These are phyloP conservation scores for Melospiza georgiana DNA, from an alignment of 2,113 vertebrate species.

Conservation along the genomic window DNA sequence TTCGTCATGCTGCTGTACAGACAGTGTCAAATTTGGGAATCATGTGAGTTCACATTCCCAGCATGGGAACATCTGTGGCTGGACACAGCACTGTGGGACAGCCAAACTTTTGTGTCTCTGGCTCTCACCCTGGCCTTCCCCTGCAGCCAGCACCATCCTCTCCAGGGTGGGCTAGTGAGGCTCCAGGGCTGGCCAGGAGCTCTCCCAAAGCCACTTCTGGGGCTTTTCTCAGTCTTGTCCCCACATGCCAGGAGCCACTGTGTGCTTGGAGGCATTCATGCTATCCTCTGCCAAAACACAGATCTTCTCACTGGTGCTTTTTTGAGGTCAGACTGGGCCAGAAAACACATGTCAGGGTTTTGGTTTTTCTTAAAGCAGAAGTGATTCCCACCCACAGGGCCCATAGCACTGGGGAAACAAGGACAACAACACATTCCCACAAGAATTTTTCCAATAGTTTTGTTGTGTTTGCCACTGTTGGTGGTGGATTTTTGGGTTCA, in stretches of 20 bases:
- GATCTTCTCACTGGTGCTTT: background rate
- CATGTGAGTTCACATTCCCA: rapidly evolving
- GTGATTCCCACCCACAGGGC: background rate
- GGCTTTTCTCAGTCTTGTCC: background rate
- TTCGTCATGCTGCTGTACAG: background rate
- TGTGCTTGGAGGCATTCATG: rapidly evolving
- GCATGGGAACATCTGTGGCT: rapidly evolving
- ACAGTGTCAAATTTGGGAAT: background rate
- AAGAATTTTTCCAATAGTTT: background rate
- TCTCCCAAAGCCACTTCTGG: rapidly evolving
- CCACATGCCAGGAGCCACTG: rapidly evolving
- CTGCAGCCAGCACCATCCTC: background rate
- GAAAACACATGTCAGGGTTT: background rate
- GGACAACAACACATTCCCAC: background rate
- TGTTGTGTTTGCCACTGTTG: background rate
- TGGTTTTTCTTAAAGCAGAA: background rate
- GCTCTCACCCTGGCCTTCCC: background rate
- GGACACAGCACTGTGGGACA: rapidly evolving
- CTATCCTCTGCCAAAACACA: background rate
- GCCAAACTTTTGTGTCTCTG: background rate
- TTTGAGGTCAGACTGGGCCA: background rate
- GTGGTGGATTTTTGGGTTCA: background rate
- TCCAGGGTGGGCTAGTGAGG: background rate
- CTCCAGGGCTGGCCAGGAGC: background rate
- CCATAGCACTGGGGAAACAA: background rate